Conservation (phyloP, 2,113 vertebrate species). For the Aix galericulata region DNA sequence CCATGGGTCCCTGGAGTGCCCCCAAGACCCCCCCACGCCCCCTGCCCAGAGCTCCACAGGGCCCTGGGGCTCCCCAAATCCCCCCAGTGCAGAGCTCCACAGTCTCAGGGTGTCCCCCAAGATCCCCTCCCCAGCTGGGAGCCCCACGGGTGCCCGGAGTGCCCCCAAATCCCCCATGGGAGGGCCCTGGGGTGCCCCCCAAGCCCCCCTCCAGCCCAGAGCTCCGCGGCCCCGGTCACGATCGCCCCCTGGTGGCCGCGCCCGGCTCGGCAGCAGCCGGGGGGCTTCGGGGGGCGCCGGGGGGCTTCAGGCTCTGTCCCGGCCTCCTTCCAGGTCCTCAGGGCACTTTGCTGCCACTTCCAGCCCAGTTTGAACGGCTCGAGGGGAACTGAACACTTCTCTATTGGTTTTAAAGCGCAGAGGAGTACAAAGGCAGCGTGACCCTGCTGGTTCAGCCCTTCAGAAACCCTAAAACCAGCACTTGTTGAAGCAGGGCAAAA, state of each 20-base stretch:
- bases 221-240: background rate
- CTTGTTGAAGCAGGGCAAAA: background rate
- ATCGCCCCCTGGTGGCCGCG: background rate
- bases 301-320: background rate
- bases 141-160: background rate
- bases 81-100: too few relatives aligned
- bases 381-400: background rate
- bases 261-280: too few relatives aligned
- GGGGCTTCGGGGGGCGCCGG: too few relatives aligned
- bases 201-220: too few relatives aligned
- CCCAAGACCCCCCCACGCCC: too few relatives aligned
- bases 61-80: background rate
- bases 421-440: background rate
- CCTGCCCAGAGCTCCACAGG: background rate
- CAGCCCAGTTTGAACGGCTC: background rate
- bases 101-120: background rate
- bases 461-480: background rate
- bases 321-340: background rate
- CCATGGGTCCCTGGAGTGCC: background rate
- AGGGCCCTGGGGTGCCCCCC: background rate
- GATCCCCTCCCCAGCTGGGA: too few relatives aligned
- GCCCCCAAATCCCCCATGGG: too few relatives aligned
- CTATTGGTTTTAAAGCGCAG: background rate
- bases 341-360: background rate
- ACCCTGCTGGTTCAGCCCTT: background rate